Percentiles rank a stretch among this genome's conserved stretches.
Conservation (phyloP, 2,113 vertebrate species). For the Stomatorhinus ivindoensis region DNA sequence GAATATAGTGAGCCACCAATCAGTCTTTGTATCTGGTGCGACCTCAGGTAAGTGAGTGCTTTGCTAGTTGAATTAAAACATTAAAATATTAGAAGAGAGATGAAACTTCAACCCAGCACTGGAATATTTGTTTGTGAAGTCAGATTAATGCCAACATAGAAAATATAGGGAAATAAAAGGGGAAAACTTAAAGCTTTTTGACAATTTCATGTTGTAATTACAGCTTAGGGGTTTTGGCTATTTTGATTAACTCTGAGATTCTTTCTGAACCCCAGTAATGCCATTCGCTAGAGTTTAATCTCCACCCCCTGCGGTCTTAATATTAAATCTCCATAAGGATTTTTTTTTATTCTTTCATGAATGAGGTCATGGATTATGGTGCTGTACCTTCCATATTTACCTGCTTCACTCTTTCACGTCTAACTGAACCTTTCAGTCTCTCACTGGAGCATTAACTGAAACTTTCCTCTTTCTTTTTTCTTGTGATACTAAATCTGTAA, state of each 20-base stretch:
- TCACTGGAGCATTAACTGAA: not conserved
- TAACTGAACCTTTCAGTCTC: not conserved
- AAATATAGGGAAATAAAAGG: constrained; percentile 27
- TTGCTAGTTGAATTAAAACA: not conserved
- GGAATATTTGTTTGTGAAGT: not conserved
- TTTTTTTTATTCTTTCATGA: constrained; percentile 55
- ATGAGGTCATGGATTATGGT: constrained; percentile 51
- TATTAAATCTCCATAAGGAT: constrained; percentile 39
- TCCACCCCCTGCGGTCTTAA: constrained; percentile 60
- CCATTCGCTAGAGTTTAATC: constrained; percentile 61
- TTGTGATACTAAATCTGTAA: not conserved
- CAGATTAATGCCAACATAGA: not conserved
- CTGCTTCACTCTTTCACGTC: not conserved
- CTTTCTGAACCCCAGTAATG: constrained; percentile 65
- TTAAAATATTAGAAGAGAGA: not conserved
- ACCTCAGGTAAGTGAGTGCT: not conserved
- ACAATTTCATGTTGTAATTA: constrained; percentile 58
- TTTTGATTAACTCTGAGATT: constrained; percentile 66
- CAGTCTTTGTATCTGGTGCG: not conserved
- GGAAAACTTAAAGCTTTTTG: constrained; percentile 46
- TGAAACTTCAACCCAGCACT: not conserved
- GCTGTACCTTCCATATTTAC: constrained; percentile 38
- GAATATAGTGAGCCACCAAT: not conserved
- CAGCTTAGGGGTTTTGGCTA: constrained; percentile 51
- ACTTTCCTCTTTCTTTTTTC: not conserved